Evolutionary conservation across 2,113 vertebrate genomes (phyloP).

Genomic region (Anhinga rufa): DNA sequence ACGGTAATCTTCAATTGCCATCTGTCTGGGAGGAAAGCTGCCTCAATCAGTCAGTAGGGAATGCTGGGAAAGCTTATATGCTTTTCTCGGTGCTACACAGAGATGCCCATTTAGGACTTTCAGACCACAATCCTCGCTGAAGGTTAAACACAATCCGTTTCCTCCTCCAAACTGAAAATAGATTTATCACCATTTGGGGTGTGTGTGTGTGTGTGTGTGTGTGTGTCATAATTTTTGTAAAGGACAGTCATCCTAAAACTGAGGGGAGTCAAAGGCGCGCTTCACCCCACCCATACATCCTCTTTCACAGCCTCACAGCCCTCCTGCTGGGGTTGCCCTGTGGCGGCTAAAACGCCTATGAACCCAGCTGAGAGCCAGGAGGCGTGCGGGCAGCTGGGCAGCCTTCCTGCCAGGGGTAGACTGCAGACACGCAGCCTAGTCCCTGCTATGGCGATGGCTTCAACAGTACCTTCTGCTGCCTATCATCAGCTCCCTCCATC

Average conservation of each 20-base stretch:
- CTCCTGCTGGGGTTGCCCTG: neutral
- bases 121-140: neutral
- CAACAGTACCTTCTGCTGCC: neutral
- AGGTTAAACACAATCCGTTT: neutral
- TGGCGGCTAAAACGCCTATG: neutral
- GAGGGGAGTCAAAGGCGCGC: neutral
- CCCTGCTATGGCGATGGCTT: neutral
- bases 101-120: neutral
- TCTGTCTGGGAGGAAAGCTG: conserved; percentile 45
- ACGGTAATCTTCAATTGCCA: conserved; percentile 33
- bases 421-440: accelerated
- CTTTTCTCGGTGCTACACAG: neutral
- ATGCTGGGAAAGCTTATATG: neutral
- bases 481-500: neutral
- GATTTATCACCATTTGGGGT: neutral
- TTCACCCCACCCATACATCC: neutral
- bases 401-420: neutral
- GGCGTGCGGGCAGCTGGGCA: neutral
- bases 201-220: too few species aligned
- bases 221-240: neutral
- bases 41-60: neutral
- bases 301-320: accelerated
- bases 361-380: neutral
- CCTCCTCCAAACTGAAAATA: neutral
- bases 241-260: neutral